phyloP scores from a whole-genome alignment of 2,888 invertebrate species.

The Microctonus aethiopoides region DNA sequence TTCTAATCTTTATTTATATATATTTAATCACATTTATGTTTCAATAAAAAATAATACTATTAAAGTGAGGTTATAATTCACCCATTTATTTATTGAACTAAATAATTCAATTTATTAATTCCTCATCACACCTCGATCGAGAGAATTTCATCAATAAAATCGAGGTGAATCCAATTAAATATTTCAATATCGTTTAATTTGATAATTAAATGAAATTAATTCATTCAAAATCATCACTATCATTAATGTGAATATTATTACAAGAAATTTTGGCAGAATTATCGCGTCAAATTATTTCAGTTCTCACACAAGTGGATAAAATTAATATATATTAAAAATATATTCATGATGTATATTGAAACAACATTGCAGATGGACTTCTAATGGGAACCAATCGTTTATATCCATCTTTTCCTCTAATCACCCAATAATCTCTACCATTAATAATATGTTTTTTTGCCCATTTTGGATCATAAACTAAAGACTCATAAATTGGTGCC shows the following conservation, averaged over 20 bases:
- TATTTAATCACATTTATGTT: background rate
- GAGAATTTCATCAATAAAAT: too few relatives aligned
- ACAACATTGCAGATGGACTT: slow-evolving; percentile 81
- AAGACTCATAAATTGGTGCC: slow-evolving; percentile 61
- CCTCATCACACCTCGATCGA: background rate
- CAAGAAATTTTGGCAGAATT: too few relatives aligned
- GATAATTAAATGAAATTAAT: too few relatives aligned
- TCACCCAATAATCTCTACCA: slow-evolving; percentile 81
- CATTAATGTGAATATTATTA: too few relatives aligned
- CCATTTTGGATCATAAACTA: slow-evolving; percentile 42
- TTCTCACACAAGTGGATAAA: background rate
- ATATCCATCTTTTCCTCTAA: slow-evolving; percentile 72
- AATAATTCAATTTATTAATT: background rate
- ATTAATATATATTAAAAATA: background rate
- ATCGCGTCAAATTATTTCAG: too few relatives aligned
- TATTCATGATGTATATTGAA: slow-evolving; percentile 71
- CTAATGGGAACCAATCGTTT: slow-evolving; percentile 79
- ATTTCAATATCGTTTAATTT: too few relatives aligned
- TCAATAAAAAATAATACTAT: background rate
- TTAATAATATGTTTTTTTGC: slow-evolving; percentile 74
- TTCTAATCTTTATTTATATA: background rate
- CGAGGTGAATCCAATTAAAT: too few relatives aligned
- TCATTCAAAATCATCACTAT: too few relatives aligned
- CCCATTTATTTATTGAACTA: too few relatives aligned
- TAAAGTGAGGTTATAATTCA: background rate